Percentiles rank a stretch among this genome's conserved stretches.
Evolutionary conservation across 2,888 invertebrate species (phyloP).

Genomic region (Tipula unca): DNA sequence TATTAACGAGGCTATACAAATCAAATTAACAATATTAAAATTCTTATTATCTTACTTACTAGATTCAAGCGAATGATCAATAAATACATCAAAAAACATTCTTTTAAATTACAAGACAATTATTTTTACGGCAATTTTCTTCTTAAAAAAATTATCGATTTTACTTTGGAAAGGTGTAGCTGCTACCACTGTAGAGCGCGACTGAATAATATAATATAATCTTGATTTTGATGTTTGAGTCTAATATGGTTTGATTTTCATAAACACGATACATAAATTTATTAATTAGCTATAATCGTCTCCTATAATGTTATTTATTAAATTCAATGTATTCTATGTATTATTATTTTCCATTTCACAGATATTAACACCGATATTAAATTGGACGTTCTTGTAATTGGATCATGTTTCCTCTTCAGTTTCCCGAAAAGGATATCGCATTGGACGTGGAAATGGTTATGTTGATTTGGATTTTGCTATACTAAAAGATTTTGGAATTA

Average conservation of each 20-base stretch:
- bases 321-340: too few species aligned
- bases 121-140: too few species aligned
- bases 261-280: neutral
- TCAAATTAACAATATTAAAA: too few species aligned
- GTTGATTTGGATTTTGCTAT: conserved; percentile 79
- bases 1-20: too few species aligned
- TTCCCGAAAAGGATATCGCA: conserved; percentile 69
- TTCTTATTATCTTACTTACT: too few species aligned
- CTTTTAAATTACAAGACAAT: too few species aligned
- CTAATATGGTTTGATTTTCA: neutral
- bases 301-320: neutral
- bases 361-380: conserved; percentile 57
- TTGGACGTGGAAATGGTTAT: conserved; percentile 82
- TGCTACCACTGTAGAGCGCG: neutral
- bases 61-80: too few species aligned
- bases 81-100: too few species aligned
- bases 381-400: conserved; percentile 72
- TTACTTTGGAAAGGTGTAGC: neutral
- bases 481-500: conserved; percentile 67
- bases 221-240: neutral
- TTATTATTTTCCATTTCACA: conserved; percentile 31
- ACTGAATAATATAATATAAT: neutral
- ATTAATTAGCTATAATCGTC: conserved; percentile 15
- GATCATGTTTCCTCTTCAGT: conserved; percentile 84
- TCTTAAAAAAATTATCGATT: neutral